Base-by-base conservation (phyloP, 2,797 vertebrate species). In the Rhinella marina region DNA sequence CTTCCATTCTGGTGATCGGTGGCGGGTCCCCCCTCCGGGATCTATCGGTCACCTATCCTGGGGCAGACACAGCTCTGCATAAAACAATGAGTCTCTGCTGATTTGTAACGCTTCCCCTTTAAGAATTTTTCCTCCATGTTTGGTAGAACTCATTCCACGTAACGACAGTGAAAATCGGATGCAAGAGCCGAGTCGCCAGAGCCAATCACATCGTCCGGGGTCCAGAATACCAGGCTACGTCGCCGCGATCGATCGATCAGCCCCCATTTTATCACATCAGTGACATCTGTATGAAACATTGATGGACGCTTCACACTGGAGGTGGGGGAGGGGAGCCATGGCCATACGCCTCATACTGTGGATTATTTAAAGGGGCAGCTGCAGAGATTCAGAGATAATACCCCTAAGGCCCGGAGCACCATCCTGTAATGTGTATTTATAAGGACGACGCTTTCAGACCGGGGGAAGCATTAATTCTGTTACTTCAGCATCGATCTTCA, bases 211-310 rank as follows among this genome's bases (percentile, higher is more conserved):
- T 1, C 21, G 14, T 0, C 27, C 52, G 19, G 9, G 14, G 16
- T 14, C 56, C 12, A 14, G 27, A 7, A 11, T 61, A 17, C 27
- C 57, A 11, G 29, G 52, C 66, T 50, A 32, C 23, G 29, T 16
- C 14, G 25, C 14, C n/a, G 66, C 54, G 17, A 9, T n/a, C 1
- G 21, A 83, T 83, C 19, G 82, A 83, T 72, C 29, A 17, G 17
- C 21, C 50, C 27, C 70, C 21, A 9, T 82, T 52, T 66, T 52
- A 82, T 82, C 80, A 50, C 80, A 82, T 82, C 61, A 66, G 32
- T 82, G 66, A 75, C 82, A 73, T 73, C 54, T 84, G 82, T 75
- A 75, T 84, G 75, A 84, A 83, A 72, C 56, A 83, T 83, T 83
- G 82, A 83, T 72, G 66, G 66, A 83, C 72, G 82, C 19, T 52